Evolutionary conservation across 2,113 vertebrate species (phyloP).

Genomic region (Marmota flaviventris): DNA sequence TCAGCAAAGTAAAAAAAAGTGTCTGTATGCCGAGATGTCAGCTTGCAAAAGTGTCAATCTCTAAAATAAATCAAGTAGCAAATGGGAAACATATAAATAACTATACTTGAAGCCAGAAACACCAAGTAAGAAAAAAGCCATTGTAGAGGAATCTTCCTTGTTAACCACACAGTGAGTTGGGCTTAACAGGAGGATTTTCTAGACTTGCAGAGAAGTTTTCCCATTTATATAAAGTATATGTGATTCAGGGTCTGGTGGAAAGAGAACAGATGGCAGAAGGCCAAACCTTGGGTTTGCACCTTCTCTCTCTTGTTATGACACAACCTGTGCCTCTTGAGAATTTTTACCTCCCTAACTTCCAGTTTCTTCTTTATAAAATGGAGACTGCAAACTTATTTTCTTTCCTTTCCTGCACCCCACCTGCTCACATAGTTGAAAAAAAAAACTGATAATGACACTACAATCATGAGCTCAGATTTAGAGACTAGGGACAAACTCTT

Average conservation of each 20-base stretch:
- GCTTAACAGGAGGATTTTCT: conserved; percentile 46
- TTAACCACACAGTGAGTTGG: conserved; percentile 69
- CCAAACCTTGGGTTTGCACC: not conserved
- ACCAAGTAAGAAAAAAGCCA: conserved; percentile 52
- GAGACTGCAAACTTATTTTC: not conserved
- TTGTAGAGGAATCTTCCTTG: conserved; percentile 74
- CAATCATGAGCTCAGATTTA: not conserved
- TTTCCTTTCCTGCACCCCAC: not conserved
- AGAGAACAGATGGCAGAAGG: not conserved
- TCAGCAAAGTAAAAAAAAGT: conserved; percentile 72
- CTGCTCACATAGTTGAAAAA: not conserved
- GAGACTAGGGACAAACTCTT: not conserved
- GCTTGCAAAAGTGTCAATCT: conserved; percentile 83
- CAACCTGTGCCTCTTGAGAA: not conserved
- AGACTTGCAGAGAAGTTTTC: not conserved
- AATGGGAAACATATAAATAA: conserved; percentile 82
- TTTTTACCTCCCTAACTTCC: not conserved
- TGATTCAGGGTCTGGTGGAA: not conserved
- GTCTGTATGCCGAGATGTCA: conserved; percentile 80
- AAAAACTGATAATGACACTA: not conserved
- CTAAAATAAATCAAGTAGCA: conserved; percentile 82
- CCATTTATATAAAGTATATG: not conserved
- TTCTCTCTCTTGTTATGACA: not conserved
- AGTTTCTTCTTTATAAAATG: conserved; percentile 13
- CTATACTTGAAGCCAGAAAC: conserved; percentile 71